phyloP scores from a whole-genome alignment of 1,140 invertebrate species.

The Macrotrachela quadricornifera region DNA sequence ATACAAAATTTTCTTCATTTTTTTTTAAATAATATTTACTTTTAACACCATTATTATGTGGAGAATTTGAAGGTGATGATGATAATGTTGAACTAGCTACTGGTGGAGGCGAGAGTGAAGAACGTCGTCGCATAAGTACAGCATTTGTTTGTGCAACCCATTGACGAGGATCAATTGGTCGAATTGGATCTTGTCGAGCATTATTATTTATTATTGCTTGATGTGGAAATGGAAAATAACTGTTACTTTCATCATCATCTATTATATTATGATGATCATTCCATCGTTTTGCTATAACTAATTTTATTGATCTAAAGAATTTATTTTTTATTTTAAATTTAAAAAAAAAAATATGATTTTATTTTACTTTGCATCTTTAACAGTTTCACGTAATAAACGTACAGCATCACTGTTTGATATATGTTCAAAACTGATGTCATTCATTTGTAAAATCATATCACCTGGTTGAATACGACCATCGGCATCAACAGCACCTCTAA shows the following conservation, averaged over 20 bases:
- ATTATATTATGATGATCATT: constrained; percentile 30
- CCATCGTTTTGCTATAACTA: constrained; percentile 88
- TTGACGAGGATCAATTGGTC: constrained; percentile 91
- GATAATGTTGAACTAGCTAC: neutral
- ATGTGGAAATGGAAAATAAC: constrained; percentile 72
- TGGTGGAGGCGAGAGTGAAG: too few relatives aligned
- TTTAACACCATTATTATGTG: neutral
- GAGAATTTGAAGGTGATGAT: neutral
- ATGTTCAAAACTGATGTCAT: constrained; percentile 52
- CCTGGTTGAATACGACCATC: constrained; percentile 33
- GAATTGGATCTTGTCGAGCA: constrained; percentile 67
- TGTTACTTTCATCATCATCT: constrained; percentile 43
- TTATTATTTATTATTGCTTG: too few relatives aligned
- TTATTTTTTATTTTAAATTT: constrained; percentile 92
- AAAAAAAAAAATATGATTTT: constrained; percentile 74
- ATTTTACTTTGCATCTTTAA: constrained; percentile 56
- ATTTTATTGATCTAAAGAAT: constrained; percentile 56
- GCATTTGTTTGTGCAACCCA: constrained; percentile 83
- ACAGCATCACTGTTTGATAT: constrained; percentile 97
- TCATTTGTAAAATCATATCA: constrained; percentile 35
- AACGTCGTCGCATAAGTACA: too few relatives aligned
- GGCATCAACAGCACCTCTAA: constrained; percentile 44
- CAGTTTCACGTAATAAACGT: constrained; percentile 71
- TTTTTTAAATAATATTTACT: too few relatives aligned
- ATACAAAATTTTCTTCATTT: too few relatives aligned